Conservation (phyloP, 2,797 vertebrate species). For the Cossypha dichroa region DNA sequence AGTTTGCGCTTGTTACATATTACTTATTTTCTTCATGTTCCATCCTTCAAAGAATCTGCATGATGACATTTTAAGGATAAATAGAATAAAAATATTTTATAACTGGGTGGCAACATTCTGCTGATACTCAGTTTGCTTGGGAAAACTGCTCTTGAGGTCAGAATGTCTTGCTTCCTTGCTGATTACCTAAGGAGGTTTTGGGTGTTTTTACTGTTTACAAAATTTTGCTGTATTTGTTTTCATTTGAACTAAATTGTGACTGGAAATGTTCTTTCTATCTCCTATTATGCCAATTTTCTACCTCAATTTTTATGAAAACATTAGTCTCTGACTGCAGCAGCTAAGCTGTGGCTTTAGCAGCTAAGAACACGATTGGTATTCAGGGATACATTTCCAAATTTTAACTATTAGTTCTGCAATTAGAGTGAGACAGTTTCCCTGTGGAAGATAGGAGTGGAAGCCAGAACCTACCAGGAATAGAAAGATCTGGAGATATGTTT, state of each 20-base stretch:
- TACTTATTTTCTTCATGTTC: constrained; percentile 9
- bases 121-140: constrained; percentile 1
- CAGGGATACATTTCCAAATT: neutral
- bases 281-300: neutral
- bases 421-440: neutral
- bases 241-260: neutral
- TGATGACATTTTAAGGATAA: constrained; percentile 54
- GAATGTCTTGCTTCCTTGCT: neutral
- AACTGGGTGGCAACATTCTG: constrained; percentile 36
- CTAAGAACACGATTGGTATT: neutral
- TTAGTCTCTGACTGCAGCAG: neutral
- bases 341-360: neutral
- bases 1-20: constrained; percentile 7
- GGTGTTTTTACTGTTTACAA: neutral
- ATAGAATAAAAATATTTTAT: constrained; percentile 64
- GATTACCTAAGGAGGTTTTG: neutral
- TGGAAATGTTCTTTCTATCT: neutral
- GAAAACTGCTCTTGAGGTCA: constrained; percentile 26
- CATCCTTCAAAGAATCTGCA: constrained; percentile 12
- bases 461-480: neutral
- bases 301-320: neutral
- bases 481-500: neutral
- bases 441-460: neutral
- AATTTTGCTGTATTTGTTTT: constrained; percentile 27
- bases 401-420: constrained; percentile 11